Conservation (phyloP, 2,797 vertebrate species). For the Euphonia xanthogaster region DNA sequence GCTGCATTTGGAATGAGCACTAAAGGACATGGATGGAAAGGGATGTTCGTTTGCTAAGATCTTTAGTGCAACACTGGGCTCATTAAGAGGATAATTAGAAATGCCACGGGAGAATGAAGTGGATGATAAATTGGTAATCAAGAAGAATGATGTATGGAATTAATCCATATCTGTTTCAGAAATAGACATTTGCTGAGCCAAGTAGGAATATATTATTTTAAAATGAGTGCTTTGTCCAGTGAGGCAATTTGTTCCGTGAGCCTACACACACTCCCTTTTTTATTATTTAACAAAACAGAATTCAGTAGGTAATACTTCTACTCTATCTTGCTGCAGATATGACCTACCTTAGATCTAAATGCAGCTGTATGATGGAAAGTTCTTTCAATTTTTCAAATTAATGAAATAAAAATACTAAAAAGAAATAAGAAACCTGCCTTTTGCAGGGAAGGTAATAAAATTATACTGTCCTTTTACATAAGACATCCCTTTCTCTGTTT, state of each 20-base stretch:
- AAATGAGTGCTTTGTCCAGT: background rate
- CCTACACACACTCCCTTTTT: fast-evolving
- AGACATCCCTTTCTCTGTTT: background rate
- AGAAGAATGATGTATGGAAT: background rate
- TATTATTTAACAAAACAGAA: background rate
- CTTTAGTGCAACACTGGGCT: background rate
- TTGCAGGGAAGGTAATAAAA: background rate
- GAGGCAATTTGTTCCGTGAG: background rate
- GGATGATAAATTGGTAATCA: background rate
- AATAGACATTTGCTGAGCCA: background rate
- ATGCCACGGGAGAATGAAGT: fast-evolving
- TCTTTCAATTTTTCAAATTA: background rate
- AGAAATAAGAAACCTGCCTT: background rate
- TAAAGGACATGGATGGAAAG: background rate
- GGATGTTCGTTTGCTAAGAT: background rate
- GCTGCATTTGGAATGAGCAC: background rate
- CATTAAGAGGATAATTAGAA: background rate
- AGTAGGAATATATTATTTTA: background rate
- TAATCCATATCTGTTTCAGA: background rate
- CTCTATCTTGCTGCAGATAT: background rate
- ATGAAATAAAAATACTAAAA: background rate
- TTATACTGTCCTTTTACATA: fast-evolving
- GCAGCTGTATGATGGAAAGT: background rate
- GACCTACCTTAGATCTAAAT: background rate
- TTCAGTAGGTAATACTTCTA: background rate